These are phyloP conservation scores for Myotis myotis DNA, from an alignment of 2,797 vertebrate genomes.

Conservation along the genomic window DNA sequence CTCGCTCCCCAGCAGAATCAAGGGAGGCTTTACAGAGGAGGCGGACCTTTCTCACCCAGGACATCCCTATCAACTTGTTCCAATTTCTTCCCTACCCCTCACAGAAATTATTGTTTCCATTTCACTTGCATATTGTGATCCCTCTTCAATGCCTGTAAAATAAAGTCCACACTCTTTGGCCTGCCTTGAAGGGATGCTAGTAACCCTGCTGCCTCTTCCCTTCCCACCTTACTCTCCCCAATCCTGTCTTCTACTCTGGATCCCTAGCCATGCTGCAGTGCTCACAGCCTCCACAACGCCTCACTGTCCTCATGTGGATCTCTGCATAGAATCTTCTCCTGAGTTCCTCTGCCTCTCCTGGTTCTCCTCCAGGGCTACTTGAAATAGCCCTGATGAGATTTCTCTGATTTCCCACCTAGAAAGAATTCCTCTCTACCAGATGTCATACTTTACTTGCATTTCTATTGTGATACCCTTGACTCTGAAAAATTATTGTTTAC, in stretches of 20 bases:
- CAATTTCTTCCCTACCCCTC: background rate
- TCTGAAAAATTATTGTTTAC: background rate
- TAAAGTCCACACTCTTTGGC: background rate
- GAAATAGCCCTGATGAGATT: background rate
- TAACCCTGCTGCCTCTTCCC: fast-evolving
- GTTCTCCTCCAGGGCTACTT: background rate
- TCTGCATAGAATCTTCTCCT: background rate
- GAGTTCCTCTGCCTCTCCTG: background rate
- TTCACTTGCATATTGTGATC: background rate
- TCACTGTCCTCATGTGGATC: fast-evolving
- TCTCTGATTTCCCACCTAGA: background rate
- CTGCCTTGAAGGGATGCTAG: background rate
- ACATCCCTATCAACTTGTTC: background rate
- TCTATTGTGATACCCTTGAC: background rate
- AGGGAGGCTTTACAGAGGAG: background rate
- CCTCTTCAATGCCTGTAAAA: background rate
- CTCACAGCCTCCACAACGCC: too few species aligned
- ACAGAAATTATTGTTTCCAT: background rate
- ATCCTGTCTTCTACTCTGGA: background rate
- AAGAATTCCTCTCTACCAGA: background rate
- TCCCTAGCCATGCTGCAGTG: fast-evolving
- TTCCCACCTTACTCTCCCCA: background rate
- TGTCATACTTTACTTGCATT: background rate
- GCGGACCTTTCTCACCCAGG: background rate
- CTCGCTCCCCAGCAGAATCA: background rate